These are phyloP conservation scores for Myocastor coypus DNA, from an alignment of 2,113 vertebrate species.

Conservation along the genomic window DNA sequence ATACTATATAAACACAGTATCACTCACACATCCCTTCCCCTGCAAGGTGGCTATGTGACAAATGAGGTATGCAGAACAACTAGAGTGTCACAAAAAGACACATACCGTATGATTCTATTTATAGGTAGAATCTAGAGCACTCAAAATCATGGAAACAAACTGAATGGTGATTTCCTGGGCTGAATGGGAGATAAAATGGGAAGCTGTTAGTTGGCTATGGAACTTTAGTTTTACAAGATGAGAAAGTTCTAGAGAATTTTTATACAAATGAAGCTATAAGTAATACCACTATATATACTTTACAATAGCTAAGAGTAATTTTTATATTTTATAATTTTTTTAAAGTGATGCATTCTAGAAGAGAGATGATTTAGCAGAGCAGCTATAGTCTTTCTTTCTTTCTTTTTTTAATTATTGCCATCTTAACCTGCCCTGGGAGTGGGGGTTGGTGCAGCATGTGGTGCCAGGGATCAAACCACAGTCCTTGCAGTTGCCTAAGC, in stretches of 20 bases:
- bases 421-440: too few relatives aligned
- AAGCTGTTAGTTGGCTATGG: background rate
- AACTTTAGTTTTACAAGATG: conserved; percentile 39
- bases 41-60: background rate
- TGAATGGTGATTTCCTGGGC: background rate
- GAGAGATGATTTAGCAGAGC: background rate
- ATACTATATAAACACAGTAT: background rate
- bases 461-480: too few relatives aligned
- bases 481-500: too few relatives aligned
- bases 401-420: too few relatives aligned
- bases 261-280: background rate
- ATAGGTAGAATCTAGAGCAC: background rate
- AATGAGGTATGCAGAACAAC: background rate
- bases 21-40: background rate
- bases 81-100: background rate
- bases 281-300: background rate
- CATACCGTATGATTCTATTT: background rate
- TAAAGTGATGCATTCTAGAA: background rate
- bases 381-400: background rate
- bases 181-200: background rate
- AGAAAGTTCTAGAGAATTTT: conserved; percentile 23
- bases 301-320: background rate
- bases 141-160: background rate
- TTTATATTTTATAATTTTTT: background rate
- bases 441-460: too few relatives aligned